Evolutionary conservation across 2,113 vertebrate genomes (phyloP).

Genomic region (Cyanoderma ruficeps): DNA sequence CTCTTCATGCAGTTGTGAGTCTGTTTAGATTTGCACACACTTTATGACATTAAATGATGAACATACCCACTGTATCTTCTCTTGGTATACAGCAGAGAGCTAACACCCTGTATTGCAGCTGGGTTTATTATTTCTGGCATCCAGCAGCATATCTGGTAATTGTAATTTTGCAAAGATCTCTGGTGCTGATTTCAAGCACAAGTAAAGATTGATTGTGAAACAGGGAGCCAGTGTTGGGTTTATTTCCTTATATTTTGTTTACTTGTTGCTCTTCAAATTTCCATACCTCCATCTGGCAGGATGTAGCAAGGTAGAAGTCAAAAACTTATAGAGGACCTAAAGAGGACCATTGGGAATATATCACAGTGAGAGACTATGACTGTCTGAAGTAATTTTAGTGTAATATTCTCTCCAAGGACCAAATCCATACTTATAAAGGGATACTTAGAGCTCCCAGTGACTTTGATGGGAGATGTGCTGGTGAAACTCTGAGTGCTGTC

Average conservation of each 20-base stretch:
- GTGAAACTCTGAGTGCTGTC: background rate
- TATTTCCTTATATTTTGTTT: constrained; percentile 1
- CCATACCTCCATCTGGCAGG: constrained; percentile 23
- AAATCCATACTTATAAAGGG: background rate
- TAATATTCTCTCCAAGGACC: background rate
- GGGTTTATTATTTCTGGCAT: constrained; percentile 6
- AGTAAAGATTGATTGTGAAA: background rate
- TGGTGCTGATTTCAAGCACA: background rate
- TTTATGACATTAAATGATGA: background rate
- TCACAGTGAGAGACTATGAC: background rate
- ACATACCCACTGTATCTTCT: background rate
- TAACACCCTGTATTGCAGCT: background rate
- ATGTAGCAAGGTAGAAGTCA: constrained; percentile 2
- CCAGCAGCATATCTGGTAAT: background rate
- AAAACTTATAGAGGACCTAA: background rate
- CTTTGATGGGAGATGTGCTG: constrained; percentile 1
- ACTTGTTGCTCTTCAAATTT: constrained; percentile 29
- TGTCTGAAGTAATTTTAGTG: constrained; percentile 6
- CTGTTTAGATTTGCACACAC: background rate
- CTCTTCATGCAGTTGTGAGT: background rate
- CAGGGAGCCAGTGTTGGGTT: background rate
- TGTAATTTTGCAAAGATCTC: constrained; percentile 17
- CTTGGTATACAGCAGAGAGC: background rate
- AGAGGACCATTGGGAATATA: background rate
- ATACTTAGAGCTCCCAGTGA: background rate